Percentiles rank a stretch among this genome's conserved stretches.
These are phyloP conservation scores for Lepidothrix coronata DNA, from an alignment of 2,113 vertebrate species.

Conservation along the genomic window DNA sequence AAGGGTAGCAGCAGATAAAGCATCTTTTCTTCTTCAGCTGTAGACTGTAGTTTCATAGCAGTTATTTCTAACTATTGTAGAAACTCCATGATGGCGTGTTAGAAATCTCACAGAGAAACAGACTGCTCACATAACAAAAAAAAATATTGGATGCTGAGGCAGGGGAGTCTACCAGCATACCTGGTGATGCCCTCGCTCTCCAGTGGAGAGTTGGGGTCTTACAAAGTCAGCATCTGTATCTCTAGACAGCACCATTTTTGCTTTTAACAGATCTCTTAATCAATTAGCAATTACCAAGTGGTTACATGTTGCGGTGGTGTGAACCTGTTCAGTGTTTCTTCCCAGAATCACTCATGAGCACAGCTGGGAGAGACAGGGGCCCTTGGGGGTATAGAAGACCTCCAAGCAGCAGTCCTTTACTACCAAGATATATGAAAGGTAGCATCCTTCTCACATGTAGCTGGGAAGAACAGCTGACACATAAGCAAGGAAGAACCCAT, in stretches of 20 bases:
- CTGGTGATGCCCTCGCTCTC: not conserved
- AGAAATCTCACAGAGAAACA: not conserved
- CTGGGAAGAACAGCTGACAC: not conserved
- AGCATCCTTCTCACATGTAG: not conserved
- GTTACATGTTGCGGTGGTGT: not conserved
- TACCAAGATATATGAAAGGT: not conserved
- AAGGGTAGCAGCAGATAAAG: not conserved
- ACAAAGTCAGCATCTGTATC: not conserved
- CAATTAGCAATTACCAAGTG: not conserved
- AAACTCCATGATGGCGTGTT: not conserved
- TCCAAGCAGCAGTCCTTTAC: not conserved
- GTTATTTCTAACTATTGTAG: conserved; percentile 9
- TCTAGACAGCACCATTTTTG: not conserved
- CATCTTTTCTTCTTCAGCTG: not conserved
- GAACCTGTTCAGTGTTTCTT: not conserved
- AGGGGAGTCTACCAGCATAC: not conserved
- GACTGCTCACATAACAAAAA: not conserved
- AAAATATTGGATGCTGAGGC: not conserved
- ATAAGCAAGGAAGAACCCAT: not conserved
- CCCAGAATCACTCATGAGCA: not conserved
- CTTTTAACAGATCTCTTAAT: not conserved
- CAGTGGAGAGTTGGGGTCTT: not conserved
- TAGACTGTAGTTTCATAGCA: not conserved
- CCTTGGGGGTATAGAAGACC: not conserved
- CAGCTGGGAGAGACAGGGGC: not conserved